Evolutionary conservation across 2,888 invertebrate genomes (phyloP).

Genomic region (Drosophila dives): DNA sequence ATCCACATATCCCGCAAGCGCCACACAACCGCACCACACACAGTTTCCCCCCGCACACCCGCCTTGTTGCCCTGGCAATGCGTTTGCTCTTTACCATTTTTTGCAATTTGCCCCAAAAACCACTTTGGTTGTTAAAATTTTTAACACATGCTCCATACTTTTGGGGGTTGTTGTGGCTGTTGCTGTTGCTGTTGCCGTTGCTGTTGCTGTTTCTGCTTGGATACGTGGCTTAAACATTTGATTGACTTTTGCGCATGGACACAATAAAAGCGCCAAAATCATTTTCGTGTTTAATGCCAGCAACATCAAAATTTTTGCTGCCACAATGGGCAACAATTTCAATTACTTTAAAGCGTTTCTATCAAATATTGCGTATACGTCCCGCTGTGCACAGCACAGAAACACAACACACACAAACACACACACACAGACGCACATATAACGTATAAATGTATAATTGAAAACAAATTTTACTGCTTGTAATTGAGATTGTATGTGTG

Average conservation of each 20-base stretch:
- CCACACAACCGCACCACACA: slow-evolving; percentile 11
- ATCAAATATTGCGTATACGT: slow-evolving; percentile 73
- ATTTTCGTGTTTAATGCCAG: slow-evolving; percentile 57
- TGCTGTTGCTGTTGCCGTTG: slow-evolving; percentile 18
- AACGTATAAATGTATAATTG: slow-evolving; percentile 74
- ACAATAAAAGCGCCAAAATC: slow-evolving; percentile 41
- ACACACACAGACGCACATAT: slow-evolving; percentile 32
- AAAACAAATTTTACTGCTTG: slow-evolving; percentile 78
- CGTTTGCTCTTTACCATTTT: slow-evolving; percentile 59
- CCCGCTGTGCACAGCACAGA: slow-evolving; percentile 43
- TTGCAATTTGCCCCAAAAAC: slow-evolving; percentile 56
- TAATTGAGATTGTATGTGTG: slow-evolving; percentile 61
- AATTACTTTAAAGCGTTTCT: slow-evolving; percentile 57
- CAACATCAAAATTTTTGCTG: slow-evolving; percentile 17
- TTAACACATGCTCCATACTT: slow-evolving; percentile 63
- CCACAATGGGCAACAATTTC: slow-evolving; percentile 38
- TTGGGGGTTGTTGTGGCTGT: slow-evolving; percentile 22
- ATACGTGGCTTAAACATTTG: slow-evolving; percentile 62
- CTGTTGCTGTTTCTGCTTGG: slow-evolving; percentile 22
- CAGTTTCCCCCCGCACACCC: background rate
- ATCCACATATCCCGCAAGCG: slow-evolving; percentile 25
- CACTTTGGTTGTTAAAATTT: slow-evolving; percentile 65
- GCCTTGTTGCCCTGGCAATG: slow-evolving; percentile 47
- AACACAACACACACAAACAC: slow-evolving; percentile 14
- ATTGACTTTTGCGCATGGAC: slow-evolving; percentile 59